phyloP scores from a whole-genome alignment of 2,113 vertebrate species.

The Ageneiosus marmoratus region DNA sequence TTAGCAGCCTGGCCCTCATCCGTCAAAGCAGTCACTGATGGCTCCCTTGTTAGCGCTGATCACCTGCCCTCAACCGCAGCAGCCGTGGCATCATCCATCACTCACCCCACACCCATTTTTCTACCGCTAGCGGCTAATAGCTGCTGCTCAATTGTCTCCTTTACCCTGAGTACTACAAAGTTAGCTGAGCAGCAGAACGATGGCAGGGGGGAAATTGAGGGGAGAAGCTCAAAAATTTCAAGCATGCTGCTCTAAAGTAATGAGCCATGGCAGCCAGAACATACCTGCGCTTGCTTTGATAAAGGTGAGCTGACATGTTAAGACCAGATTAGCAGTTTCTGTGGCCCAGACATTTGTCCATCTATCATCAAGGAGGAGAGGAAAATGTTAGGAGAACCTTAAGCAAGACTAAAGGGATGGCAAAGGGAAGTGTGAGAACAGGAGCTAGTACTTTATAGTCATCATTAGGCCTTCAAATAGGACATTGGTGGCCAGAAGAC shows the following conservation, averaged over 20 bases:
- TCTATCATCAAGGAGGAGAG: conserved; percentile 73
- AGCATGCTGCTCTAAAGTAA: conserved; percentile 85
- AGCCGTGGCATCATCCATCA: conserved; percentile 78
- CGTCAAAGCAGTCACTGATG: conserved; percentile 79
- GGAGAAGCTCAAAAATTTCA: conserved; percentile 86
- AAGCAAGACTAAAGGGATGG: conserved; percentile 20
- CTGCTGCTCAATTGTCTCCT: conserved; percentile 66
- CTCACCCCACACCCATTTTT: conserved; percentile 73
- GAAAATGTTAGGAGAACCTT: conserved; percentile 23
- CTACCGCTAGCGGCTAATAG: conserved; percentile 68
- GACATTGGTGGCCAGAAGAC: conserved; percentile 46
- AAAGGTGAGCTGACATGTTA: conserved; percentile 89
- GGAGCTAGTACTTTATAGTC: conserved; percentile 40
- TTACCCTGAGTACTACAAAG: conserved; percentile 48
- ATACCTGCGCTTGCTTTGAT: conserved; percentile 92
- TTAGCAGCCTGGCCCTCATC: conserved; percentile 79
- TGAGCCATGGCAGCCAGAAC: conserved; percentile 87
- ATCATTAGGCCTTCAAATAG: conserved; percentile 45
- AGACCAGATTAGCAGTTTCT: conserved; percentile 88
- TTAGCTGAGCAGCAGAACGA: conserved; percentile 35
- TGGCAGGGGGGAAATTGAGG: conserved; percentile 17
- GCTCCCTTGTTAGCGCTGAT: conserved; percentile 78
- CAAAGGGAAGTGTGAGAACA: conserved; percentile 28
- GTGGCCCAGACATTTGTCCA: conserved; percentile 82
- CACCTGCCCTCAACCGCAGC: conserved; percentile 83